phyloP scores from a whole-genome alignment of 2,113 vertebrate genomes.

The Terrapene triunguis region DNA sequence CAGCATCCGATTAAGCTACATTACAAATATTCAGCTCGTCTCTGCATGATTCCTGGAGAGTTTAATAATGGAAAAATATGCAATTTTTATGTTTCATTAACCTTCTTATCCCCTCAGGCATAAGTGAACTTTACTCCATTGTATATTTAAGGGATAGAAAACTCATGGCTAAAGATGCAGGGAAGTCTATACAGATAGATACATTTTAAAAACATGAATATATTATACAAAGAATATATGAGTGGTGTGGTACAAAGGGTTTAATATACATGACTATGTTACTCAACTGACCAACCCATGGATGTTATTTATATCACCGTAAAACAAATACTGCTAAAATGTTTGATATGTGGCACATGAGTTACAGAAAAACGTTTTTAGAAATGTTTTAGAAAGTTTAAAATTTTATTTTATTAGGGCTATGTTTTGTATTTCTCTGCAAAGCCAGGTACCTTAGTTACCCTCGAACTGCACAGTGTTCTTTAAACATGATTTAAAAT shows the following conservation, averaged over 20 bases:
- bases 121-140: not conserved
- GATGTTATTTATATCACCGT: not conserved
- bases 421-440: not conserved
- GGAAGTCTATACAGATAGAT: not conserved
- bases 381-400: not conserved
- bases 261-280: not conserved
- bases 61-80: constrained; percentile 50
- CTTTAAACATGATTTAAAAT: not conserved
- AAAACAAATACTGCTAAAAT: not conserved
- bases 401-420: not conserved
- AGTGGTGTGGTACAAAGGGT: not conserved
- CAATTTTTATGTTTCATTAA: constrained; percentile 61
- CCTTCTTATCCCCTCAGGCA: not conserved
- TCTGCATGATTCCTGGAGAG: constrained; percentile 38
- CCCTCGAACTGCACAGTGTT: not conserved
- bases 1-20: not conserved
- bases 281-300: not conserved
- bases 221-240: not conserved
- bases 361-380: not conserved
- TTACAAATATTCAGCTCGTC: constrained; percentile 41
- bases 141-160: constrained; percentile 4
- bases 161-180: not conserved
- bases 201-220: not conserved
- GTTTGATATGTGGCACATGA: not conserved
- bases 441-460: not conserved